Evolutionary conservation across 1,140 invertebrate genomes (phyloP), one percentile per base, ranked within the genome.

Genomic region (Hyposmocoma kahamanoa): DNA sequence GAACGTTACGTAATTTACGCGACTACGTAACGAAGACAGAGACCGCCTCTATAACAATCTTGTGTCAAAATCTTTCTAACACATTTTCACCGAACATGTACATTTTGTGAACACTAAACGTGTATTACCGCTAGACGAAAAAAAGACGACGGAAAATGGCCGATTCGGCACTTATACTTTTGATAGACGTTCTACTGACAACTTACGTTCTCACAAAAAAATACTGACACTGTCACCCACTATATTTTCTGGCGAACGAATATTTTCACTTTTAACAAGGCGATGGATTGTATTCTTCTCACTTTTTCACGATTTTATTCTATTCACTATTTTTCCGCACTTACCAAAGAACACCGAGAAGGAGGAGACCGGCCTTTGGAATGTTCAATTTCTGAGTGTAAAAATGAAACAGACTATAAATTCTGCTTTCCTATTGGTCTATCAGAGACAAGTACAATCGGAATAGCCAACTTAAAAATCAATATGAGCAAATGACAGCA

Each of bases 311-410:
- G 85, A 87, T 84, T 82, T 72, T 20, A 53, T 64, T 73, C 59
- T 68, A 65, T 67, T 67, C 70, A 70, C 69, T 65, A 54, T 72
- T 74, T 70, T 70, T 64, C 74, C 67, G 75, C 68, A 89, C 89
- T 90, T 89, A 90, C 90, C 90, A 89, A 89, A 89, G 87, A 89
- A 87, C 87, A 89, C 88, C 85, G 82, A 87, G 71, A 86, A 84
- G 86, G 78, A 87, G 86, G 77, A 84, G 86, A 90, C 86, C 88
- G 87, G 87, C 86, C 87, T 88, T 89, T 89, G 89, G 88, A 90
- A 90, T 90, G 88, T 90, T 87, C 84, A 87, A 88, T 87, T 86
- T 81, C 75, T 86, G 87, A 90, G 84, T 88, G 87, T 68, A 60
- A 62, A 74, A 76, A 53, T 67, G 68, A 75, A 77, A 82, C 80